phyloP scores from a whole-genome alignment of 2,888 invertebrate species.

The Raillietiella orientalis region DNA sequence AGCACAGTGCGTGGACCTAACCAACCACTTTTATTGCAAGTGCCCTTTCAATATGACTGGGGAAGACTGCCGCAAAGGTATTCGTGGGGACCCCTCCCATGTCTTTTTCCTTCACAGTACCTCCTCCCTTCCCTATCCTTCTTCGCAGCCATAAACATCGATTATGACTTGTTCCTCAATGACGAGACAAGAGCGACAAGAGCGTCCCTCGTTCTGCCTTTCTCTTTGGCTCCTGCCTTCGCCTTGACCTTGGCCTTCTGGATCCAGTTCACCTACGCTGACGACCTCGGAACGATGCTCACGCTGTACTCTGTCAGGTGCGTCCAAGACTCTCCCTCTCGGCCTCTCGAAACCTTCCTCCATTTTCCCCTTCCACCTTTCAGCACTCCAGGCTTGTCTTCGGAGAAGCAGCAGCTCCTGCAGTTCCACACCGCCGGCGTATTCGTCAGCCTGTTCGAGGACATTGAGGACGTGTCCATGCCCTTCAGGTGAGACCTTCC shows the following conservation, averaged over 20 bases:
- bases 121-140: conserved; percentile 6
- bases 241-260: conserved; percentile 74
- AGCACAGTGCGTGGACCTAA: conserved; percentile 64
- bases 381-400: conserved; percentile 24
- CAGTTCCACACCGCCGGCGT: conserved; percentile 82
- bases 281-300: conserved; percentile 74
- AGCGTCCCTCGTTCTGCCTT: conserved; percentile 72
- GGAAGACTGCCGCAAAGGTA: conserved; percentile 80
- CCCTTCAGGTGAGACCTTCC: no score
- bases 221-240: conserved; percentile 33
- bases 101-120: conserved; percentile 6
- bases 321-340: conserved; percentile 8
- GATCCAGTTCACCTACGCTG: conserved; percentile 74
- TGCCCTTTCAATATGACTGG: conserved; percentile 91
- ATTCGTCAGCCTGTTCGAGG: conserved; percentile 57
- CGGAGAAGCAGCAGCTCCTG: conserved; percentile 33
- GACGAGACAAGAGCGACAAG: conserved; percentile 51
- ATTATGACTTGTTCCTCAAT: conserved; percentile 84
- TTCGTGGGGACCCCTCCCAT: conserved; percentile 10
- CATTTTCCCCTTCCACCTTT: conserved; percentile 2
- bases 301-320: conserved; percentile 65
- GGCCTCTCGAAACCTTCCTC: neutral
- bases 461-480: conserved; percentile 56
- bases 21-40: conserved; percentile 69
- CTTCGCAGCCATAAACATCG: conserved; percentile 68